phyloP scores from a whole-genome alignment of 2,113 vertebrate genomes.

The Vidua macroura region DNA sequence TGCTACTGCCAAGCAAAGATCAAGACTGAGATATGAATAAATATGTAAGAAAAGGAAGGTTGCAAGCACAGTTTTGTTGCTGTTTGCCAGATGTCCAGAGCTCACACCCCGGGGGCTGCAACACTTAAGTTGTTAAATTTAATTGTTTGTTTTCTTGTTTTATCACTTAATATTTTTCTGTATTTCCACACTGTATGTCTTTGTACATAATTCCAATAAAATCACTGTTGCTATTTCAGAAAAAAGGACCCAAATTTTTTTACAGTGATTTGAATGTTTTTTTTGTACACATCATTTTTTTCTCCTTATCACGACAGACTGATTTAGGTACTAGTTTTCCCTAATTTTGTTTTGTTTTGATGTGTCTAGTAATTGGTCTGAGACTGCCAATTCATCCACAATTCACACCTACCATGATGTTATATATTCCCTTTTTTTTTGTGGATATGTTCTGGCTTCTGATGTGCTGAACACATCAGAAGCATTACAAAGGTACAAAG shows the following conservation, averaged over 20 bases:
- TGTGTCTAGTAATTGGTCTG: neutral
- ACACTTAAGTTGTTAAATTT: neutral
- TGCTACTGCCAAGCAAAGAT: neutral
- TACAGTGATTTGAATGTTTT: neutral
- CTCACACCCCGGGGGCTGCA: neutral
- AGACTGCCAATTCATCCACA: neutral
- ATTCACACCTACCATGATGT: neutral
- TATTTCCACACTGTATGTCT: neutral
- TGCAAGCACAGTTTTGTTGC: neutral
- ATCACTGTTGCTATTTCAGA: neutral
- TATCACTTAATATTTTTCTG: neutral
- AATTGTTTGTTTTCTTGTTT: slow-evolving; percentile 10
- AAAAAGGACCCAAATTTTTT: neutral
- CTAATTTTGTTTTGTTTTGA: neutral
- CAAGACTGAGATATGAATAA: neutral
- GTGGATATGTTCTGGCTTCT: neutral
- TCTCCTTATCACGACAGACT: neutral
- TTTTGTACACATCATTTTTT: neutral
- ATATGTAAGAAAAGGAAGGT: neutral
- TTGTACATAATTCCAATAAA: neutral
- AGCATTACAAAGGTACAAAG: neutral
- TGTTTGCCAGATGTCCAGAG: slow-evolving; percentile 22
- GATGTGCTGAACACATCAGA: neutral
- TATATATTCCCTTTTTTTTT: neutral
- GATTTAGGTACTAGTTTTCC: neutral